Conservation (phyloP, 2,797 vertebrate species). For the Microcaecilia unicolor region DNA sequence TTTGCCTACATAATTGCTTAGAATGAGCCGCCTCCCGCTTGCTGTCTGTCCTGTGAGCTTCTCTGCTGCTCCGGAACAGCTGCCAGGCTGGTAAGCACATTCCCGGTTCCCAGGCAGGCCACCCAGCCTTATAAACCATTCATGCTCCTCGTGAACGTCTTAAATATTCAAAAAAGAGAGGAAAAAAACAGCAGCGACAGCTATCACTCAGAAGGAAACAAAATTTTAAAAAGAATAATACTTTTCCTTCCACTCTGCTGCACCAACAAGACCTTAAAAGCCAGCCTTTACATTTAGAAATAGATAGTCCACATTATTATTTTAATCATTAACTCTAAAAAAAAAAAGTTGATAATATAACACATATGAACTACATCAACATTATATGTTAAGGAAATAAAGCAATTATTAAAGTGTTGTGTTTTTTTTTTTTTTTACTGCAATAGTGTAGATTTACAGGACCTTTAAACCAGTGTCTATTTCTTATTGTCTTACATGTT, state of each 20-base stretch:
- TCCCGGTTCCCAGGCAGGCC: constrained; percentile 48
- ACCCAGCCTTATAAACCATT: constrained; percentile 36
- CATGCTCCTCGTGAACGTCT: constrained; percentile 46
- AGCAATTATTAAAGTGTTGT: neutral
- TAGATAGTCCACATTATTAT: neutral
- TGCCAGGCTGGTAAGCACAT: constrained; percentile 54
- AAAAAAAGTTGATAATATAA: neutral
- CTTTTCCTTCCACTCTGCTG: neutral
- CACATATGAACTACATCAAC: neutral
- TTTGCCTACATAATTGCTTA: constrained; percentile 46
- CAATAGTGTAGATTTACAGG: neutral
- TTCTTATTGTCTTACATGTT: neutral
- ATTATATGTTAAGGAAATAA: constrained; percentile 6
- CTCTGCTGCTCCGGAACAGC: constrained; percentile 62
- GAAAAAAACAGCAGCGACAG: neutral
- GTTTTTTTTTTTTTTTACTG: too few relatives aligned
- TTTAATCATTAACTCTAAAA: neutral
- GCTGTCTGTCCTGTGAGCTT: constrained; percentile 54
- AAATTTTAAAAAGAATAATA: neutral
- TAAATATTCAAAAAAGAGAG: constrained; percentile 46
- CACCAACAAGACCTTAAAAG: neutral
- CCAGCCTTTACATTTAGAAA: neutral
- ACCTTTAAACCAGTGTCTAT: constrained; percentile 2
- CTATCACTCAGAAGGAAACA: too few relatives aligned
- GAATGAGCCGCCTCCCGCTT: constrained; percentile 54